Percentiles rank a stretch among this genome's conserved stretches.
Evolutionary conservation across 35 echinoderm and acorn worm genomes (phyloP).

Genomic region (Apostichopus californicus): DNA sequence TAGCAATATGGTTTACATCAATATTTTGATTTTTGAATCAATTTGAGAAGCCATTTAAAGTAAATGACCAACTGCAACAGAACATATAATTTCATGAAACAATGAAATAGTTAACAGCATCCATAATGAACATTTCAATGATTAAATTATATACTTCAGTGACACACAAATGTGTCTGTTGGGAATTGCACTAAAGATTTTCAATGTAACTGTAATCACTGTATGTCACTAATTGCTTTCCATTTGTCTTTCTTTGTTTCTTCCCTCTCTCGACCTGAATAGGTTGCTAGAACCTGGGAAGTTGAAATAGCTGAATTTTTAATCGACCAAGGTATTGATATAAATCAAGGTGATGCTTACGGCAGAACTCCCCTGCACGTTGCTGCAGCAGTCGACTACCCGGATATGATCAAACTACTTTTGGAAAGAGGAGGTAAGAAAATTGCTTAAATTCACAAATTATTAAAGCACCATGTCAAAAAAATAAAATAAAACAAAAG

Average conservation of each 20-base stretch:
- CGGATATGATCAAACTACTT: constrained; percentile 79
- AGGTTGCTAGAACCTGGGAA: constrained; percentile 93
- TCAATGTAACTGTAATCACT: too few species aligned
- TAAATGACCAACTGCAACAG: too few species aligned
- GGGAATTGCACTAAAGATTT: too few species aligned
- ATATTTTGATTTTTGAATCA: too few species aligned
- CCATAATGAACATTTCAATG: too few species aligned
- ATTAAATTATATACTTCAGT: too few species aligned
- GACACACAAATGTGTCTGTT: too few species aligned
- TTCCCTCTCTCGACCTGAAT: neutral
- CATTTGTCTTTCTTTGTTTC: neutral
- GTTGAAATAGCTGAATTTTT: constrained; percentile 84
- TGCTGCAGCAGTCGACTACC: constrained; percentile 90
- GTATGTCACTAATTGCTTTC: neutral
- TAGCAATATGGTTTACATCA: too few species aligned
- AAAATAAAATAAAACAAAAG: neutral
- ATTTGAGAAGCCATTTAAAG: too few species aligned
- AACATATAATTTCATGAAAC: too few species aligned
- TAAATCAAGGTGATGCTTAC: constrained; percentile 75
- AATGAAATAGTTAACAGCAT: too few species aligned
- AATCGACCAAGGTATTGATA: constrained; percentile 65
- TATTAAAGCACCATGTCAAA: neutral
- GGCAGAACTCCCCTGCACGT: constrained; percentile 85
- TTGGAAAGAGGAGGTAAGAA: constrained; percentile 72
- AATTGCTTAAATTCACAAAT: neutral